Conservation (phyloP, 1,140 invertebrate species). For the Drosophila willistoni region DNA sequence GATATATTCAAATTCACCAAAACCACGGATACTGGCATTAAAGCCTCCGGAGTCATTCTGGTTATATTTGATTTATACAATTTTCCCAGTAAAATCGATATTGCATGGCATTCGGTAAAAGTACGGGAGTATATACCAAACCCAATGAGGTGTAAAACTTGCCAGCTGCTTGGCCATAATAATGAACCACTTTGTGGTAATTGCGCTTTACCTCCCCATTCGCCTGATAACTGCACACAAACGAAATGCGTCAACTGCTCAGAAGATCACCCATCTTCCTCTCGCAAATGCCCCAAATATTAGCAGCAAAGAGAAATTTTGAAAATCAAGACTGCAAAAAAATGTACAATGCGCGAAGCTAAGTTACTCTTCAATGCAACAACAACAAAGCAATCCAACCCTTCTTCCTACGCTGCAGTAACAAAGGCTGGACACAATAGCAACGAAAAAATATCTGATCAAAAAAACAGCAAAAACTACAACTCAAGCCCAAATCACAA, state of each 20-base stretch:
- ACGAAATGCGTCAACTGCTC: conserved; percentile 12
- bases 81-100: too few relatives aligned
- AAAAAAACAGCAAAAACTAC: not conserved
- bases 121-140: too few relatives aligned
- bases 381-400: not conserved
- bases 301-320: conserved; percentile 3
- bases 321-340: too few relatives aligned
- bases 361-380: not conserved
- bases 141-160: conserved; percentile 11
- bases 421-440: too few relatives aligned
- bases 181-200: conserved; percentile 8
- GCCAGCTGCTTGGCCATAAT: conserved; percentile 17
- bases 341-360: too few relatives aligned
- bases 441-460: too few relatives aligned
- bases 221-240: conserved; percentile 6
- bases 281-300: conserved; percentile 15
- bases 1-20: too few relatives aligned
- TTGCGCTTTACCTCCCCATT: conserved; percentile 13
- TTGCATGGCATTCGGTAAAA: too few relatives aligned
- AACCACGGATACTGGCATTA: too few relatives aligned
- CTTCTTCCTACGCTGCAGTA: not conserved
- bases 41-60: too few relatives aligned
- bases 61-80: too few relatives aligned
- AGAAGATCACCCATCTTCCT: conserved; percentile 14
- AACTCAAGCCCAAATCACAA: too few relatives aligned